Conservation (phyloP, 2,888 invertebrate genomes). For the Formica aserva region DNA sequence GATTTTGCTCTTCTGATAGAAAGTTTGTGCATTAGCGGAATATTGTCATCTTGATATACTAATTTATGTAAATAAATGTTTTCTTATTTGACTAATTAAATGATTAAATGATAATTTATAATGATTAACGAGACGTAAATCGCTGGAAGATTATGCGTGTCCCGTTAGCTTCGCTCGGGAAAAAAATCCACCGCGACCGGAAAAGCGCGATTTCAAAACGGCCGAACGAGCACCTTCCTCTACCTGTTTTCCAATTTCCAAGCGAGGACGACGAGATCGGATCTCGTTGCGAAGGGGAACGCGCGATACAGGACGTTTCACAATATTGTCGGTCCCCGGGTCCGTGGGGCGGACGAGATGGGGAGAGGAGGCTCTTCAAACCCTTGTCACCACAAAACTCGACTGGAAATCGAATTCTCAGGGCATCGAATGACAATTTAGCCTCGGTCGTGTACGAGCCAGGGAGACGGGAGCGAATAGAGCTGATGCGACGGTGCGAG, state of each 20-base stretch:
- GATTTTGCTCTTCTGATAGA: not conserved
- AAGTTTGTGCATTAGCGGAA: not conserved
- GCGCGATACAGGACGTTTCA: slow-evolving; percentile 70
- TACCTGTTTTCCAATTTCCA: slow-evolving; percentile 71
- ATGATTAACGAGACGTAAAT: not conserved
- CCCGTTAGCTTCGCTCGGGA: not conserved
- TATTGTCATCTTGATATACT: not conserved
- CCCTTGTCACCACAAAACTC: slow-evolving; percentile 77
- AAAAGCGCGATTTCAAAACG: slow-evolving; percentile 31
- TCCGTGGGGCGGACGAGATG: slow-evolving; percentile 40
- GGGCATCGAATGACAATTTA: slow-evolving; percentile 85
- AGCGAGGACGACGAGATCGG: slow-evolving; percentile 61
- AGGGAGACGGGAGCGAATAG: slow-evolving; percentile 46
- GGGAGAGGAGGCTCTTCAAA: slow-evolving; percentile 52
- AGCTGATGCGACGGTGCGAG: slow-evolving; percentile 26
- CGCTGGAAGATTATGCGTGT: not conserved
- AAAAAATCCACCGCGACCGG: not conserved
- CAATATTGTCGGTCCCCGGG: slow-evolving; percentile 68
- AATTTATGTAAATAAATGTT: not conserved
- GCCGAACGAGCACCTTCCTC: slow-evolving; percentile 23
- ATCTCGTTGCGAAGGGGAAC: slow-evolving; percentile 51
- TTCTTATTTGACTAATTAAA: not conserved
- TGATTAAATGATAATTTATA: not conserved
- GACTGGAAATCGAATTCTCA: slow-evolving; percentile 84
- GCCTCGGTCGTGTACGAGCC: slow-evolving; percentile 41